These are phyloP conservation scores for Apodemia zela DNA, from an alignment of 2,888 invertebrate species.

Conservation along the genomic window DNA sequence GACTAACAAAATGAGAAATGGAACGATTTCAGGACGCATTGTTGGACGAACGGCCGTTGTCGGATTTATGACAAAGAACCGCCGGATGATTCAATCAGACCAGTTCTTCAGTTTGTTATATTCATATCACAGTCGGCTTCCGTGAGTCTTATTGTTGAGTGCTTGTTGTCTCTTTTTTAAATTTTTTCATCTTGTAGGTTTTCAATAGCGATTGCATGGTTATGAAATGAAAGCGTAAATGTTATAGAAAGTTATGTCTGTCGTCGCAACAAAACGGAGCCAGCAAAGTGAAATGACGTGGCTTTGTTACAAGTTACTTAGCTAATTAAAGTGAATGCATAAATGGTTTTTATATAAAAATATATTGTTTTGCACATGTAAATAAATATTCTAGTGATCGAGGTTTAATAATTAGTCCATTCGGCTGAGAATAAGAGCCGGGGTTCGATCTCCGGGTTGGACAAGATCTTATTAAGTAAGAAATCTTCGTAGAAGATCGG, in stretches of 20 bases:
- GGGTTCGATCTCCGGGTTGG: no score
- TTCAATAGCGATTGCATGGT: slow-evolving; percentile 27
- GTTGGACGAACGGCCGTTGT: slow-evolving; percentile 74
- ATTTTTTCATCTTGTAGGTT: slow-evolving; percentile 32
- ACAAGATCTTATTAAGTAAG: no score
- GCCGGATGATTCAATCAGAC: slow-evolving; percentile 78
- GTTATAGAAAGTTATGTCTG: slow-evolving; percentile 19
- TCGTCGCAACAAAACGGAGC: slow-evolving; percentile 14
- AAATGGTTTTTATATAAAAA: not conserved
- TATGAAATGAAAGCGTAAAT: slow-evolving; percentile 27
- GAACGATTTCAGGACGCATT: slow-evolving; percentile 79
- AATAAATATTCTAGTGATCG: not conserved
- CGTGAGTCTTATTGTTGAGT: slow-evolving; percentile 66
- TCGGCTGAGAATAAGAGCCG: not conserved
- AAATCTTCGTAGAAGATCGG: no score
- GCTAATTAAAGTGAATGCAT: slow-evolving; percentile 18
- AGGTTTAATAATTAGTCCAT: not conserved
- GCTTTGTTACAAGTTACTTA: slow-evolving; percentile 21
- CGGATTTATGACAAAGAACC: slow-evolving; percentile 80
- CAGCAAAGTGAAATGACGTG: slow-evolving; percentile 15
- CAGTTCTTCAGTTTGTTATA: slow-evolving; percentile 78
- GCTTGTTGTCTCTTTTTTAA: slow-evolving; percentile 52
- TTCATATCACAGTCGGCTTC: slow-evolving; percentile 67
- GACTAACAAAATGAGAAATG: slow-evolving; percentile 80
- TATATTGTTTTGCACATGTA: not conserved